These are phyloP conservation scores for Parnassius mnemosyne DNA, from an alignment of 2,888 invertebrate genomes.

Conservation along the genomic window DNA sequence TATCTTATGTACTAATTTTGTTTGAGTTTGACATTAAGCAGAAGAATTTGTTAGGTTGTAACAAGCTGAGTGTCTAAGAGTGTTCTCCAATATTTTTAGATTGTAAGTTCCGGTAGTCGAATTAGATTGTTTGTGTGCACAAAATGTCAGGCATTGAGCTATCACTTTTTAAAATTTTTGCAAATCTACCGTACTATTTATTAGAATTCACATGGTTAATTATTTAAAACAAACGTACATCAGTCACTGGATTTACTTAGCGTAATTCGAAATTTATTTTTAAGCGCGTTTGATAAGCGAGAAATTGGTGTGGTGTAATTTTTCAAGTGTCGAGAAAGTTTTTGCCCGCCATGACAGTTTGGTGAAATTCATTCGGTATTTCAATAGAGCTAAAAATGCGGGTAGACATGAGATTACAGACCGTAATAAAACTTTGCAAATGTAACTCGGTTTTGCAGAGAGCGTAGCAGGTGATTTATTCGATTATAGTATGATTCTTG, in stretches of 20 bases:
- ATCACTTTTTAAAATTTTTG: too few relatives aligned
- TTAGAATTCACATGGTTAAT: too few relatives aligned
- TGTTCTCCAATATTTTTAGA: too few relatives aligned
- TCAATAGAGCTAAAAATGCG: conserved; percentile 14
- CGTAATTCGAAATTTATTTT: conserved; percentile 9
- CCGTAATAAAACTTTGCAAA: conserved; percentile 19
- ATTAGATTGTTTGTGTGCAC: too few relatives aligned
- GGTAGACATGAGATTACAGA: conserved; percentile 16
- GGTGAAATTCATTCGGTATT: conserved; percentile 9
- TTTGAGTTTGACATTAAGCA: too few relatives aligned
- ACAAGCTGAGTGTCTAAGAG: too few relatives aligned
- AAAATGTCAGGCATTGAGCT: too few relatives aligned
- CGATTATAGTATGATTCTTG: not conserved
- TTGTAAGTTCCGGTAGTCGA: too few relatives aligned
- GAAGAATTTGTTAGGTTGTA: too few relatives aligned
- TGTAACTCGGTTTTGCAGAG: conserved; percentile 4
- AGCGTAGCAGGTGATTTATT: not conserved
- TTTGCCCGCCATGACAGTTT: conserved; percentile 4
- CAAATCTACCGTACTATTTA: too few relatives aligned
- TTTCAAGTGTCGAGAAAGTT: conserved; percentile 17
- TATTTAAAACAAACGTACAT: not conserved
- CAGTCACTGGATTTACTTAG: conserved; percentile 8
- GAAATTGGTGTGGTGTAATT: conserved; percentile 12
- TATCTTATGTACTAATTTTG: too few relatives aligned
- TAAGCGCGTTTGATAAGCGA: conserved; percentile 13